Evolutionary conservation across 2,888 invertebrate genomes (phyloP).

Genomic region (Netelia fuscicornis): DNA sequence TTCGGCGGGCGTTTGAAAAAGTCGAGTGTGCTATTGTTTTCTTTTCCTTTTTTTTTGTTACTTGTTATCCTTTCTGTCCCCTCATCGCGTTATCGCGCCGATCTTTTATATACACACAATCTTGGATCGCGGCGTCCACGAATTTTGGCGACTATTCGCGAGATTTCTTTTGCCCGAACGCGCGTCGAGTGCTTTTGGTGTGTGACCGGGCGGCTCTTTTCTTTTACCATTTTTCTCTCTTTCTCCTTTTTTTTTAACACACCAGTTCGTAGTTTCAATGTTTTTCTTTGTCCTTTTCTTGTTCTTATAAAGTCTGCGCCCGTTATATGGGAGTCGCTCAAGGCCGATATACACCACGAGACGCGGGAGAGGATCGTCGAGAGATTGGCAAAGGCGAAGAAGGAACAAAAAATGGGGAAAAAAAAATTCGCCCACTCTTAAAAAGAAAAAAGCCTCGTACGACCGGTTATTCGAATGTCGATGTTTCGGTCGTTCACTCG

Average conservation of each 20-base stretch:
- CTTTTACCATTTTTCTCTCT: neutral
- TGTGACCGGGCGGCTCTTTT: neutral
- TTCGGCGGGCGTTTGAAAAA: neutral
- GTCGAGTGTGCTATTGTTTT: neutral
- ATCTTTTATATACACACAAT: neutral
- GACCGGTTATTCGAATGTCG: conserved; percentile 58
- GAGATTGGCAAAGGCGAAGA: neutral
- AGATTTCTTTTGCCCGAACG: neutral
- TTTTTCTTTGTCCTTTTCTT: neutral
- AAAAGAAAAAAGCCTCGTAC: conserved; percentile 6
- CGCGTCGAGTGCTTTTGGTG: neutral
- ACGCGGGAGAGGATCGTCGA: neutral
- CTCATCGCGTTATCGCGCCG: no score
- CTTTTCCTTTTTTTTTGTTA: neutral
- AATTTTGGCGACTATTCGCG: neutral
- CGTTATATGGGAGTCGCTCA: neutral
- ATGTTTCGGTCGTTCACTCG: conserved; percentile 13
- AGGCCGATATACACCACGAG: neutral
- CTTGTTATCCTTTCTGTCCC: neutral
- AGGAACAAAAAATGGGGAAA: neutral
- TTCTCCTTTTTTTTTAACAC: no score
- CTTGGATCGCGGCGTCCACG: conserved; percentile 1
- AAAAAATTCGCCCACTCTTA: conserved; percentile 29
- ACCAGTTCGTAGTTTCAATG: neutral
- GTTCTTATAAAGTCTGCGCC: no score